Evolutionary conservation across 2,113 vertebrate species (phyloP).

Genomic region (Typhlomys cinereus): DNA sequence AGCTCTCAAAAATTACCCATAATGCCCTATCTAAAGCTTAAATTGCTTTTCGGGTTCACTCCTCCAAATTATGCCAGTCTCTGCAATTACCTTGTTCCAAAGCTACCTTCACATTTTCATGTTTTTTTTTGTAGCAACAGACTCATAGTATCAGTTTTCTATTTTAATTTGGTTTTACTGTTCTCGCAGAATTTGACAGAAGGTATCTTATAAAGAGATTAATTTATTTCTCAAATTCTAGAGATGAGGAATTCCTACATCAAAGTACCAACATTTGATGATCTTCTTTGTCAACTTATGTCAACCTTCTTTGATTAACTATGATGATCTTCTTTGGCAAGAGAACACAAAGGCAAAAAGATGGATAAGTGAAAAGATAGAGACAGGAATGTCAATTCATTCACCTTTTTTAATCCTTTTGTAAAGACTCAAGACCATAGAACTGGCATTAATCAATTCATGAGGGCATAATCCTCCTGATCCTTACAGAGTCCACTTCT

Average conservation of each 20-base stretch:
- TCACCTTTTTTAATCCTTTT: background rate
- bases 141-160: background rate
- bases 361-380: too few relatives aligned
- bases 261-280: background rate
- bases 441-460: background rate
- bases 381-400: background rate
- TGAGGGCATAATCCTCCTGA: background rate
- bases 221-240: background rate
- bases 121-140: background rate
- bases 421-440: background rate
- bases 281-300: background rate
- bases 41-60: background rate
- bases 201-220: background rate
- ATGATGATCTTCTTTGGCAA: background rate
- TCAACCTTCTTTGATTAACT: too few relatives aligned
- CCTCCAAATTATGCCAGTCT: background rate
- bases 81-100: background rate
- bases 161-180: background rate
- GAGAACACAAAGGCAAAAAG: background rate
- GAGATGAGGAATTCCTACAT: background rate
- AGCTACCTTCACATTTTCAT: background rate
- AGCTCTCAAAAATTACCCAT: background rate
- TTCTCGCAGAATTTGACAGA: background rate
- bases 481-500: background rate
- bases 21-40: background rate